A percentile compares a stretch with the other conserved stretches of the same genome.
Conservation (phyloP, 2,888 invertebrate genomes). For the Nysson spinosus region DNA sequence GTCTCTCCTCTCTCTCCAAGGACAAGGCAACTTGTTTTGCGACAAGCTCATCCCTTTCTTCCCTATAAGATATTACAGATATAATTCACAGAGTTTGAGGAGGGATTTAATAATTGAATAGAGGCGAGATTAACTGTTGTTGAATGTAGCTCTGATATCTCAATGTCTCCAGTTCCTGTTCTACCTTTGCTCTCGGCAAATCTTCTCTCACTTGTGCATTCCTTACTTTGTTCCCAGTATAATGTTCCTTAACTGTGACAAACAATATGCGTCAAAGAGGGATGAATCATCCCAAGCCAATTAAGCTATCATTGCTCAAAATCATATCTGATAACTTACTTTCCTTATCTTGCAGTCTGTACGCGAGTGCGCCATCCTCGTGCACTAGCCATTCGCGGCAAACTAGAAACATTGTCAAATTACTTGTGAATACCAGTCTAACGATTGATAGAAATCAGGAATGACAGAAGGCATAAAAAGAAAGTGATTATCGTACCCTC, state of each 20-base stretch:
- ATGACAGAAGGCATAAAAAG: slow-evolving; percentile 23
- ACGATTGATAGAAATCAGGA: slow-evolving; percentile 28
- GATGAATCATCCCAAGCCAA: background rate
- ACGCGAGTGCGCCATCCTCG: slow-evolving; percentile 90
- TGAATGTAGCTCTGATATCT: slow-evolving; percentile 81
- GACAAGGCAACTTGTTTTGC: slow-evolving; percentile 84
- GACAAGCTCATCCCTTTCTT: slow-evolving; percentile 83
- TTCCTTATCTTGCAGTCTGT: slow-evolving; percentile 89
- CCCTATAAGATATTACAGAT: slow-evolving; percentile 76
- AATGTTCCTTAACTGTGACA: slow-evolving; percentile 84
- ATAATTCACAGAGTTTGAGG: background rate
- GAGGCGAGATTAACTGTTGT: no score
- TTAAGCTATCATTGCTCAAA: background rate
- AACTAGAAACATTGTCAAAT: slow-evolving; percentile 79
- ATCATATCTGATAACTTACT: no score
- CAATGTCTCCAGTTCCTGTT: slow-evolving; percentile 84
- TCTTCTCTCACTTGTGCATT: slow-evolving; percentile 89
- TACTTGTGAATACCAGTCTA: slow-evolving; percentile 13
- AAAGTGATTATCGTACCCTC: slow-evolving; percentile 78
- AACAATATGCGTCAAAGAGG: slow-evolving; percentile 10
- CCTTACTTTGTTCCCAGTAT: slow-evolving; percentile 85
- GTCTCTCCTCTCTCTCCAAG: slow-evolving; percentile 80
- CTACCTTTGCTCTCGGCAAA: slow-evolving; percentile 85
- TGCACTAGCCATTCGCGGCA: slow-evolving; percentile 90
- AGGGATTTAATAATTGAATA: no score